Conservation (phyloP, 2,797 vertebrate species). For the Nannoperca australis region DNA sequence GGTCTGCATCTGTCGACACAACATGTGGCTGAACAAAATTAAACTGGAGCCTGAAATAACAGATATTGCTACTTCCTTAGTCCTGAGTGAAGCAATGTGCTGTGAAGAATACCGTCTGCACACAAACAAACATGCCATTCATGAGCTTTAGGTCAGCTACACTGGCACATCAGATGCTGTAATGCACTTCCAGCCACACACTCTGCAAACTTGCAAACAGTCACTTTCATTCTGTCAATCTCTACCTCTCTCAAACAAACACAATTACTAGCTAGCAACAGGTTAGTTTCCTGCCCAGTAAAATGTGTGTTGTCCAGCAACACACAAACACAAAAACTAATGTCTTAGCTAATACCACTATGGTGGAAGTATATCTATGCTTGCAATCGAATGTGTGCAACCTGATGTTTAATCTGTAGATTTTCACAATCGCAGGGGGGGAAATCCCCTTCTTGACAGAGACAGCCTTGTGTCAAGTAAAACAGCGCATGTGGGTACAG, state of each 20-base stretch:
- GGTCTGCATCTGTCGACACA: constrained; percentile 43
- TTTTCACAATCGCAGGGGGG: constrained; percentile 35
- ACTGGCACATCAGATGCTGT: constrained; percentile 40
- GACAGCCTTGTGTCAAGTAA: constrained; percentile 43
- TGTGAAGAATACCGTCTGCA: constrained; percentile 43
- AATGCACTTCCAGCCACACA: constrained; percentile 39
- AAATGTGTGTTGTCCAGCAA: constrained; percentile 34
- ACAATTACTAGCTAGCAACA: constrained; percentile 32
- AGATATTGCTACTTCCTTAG: constrained; percentile 64
- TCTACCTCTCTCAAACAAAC: constrained; percentile 17
- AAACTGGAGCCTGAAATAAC: constrained; percentile 71
- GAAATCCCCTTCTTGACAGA: constrained; percentile 47
- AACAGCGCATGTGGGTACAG: constrained; percentile 13
- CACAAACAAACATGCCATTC: constrained; percentile 77
- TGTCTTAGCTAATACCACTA: background rate
- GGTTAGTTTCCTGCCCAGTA: constrained; percentile 25
- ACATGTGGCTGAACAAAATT: constrained; percentile 44
- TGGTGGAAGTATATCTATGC: background rate
- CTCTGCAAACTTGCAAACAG: constrained; percentile 41
- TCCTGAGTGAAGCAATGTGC: constrained; percentile 58
- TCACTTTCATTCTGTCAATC: constrained; percentile 32
- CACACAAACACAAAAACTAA: constrained; percentile 15
- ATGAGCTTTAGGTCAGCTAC: constrained; percentile 56
- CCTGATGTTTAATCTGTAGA: constrained; percentile 30
- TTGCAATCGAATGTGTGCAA: constrained; percentile 26